Percentiles rank a stretch among this genome's conserved stretches.
phyloP scores from a whole-genome alignment of 2,113 vertebrate species.

The Paracanthobrama guichenoti region DNA sequence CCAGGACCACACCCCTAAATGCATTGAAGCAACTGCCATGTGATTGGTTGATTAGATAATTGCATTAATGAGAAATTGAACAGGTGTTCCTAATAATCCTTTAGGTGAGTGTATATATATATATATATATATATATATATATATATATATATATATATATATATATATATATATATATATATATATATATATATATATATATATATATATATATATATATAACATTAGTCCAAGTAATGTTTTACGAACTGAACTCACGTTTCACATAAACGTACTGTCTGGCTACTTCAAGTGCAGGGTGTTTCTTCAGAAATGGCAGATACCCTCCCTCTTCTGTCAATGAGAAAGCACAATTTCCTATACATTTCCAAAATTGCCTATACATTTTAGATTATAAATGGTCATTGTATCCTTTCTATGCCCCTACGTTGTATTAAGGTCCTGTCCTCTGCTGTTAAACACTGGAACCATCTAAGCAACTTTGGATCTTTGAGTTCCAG shows the following conservation, averaged over 20 bases:
- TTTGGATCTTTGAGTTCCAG: slow-evolving; percentile 60
- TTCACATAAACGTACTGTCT: slow-evolving; percentile 60
- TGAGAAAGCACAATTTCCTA: neutral
- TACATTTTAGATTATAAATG: neutral
- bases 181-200: no score
- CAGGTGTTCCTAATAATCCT: no score
- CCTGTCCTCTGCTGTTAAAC: slow-evolving; percentile 59
- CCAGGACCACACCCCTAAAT: no score
- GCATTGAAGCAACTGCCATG: no score
- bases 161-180: no score
- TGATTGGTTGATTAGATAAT: no score
- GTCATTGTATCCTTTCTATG: neutral
- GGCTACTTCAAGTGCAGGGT: slow-evolving; percentile 65
- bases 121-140: no score
- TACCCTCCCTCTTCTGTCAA: slow-evolving; percentile 69
- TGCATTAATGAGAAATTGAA: no score
- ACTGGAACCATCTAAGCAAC: slow-evolving; percentile 66
- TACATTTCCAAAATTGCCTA: neutral
- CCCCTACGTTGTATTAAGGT: slow-evolving; percentile 64
- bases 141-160: no score
- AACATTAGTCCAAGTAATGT: neutral
- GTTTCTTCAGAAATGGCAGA: slow-evolving; percentile 62
- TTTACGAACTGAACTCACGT: slow-evolving; percentile 57
- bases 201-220: no score
- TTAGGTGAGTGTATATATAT: no score